Percentiles rank a stretch among this genome's conserved stretches.
These are phyloP conservation scores for Oncopodura yosiiana DNA, from an alignment of 1,140 invertebrate species.

Conservation along the genomic window DNA sequence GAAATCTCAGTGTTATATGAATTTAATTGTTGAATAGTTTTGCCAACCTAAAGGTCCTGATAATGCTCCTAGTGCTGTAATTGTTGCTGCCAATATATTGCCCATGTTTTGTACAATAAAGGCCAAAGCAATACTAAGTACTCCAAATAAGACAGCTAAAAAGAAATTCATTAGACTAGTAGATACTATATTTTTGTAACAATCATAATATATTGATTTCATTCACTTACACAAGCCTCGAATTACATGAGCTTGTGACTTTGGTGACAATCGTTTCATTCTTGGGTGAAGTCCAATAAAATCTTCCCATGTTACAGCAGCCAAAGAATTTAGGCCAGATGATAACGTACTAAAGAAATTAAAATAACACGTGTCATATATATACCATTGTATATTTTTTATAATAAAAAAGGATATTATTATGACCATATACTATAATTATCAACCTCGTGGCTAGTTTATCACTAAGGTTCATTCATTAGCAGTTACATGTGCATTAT, in stretches of 20 bases:
- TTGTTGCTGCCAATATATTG: constrained; percentile 38
- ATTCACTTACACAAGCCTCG: constrained; percentile 25
- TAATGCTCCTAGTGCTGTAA: constrained; percentile 43
- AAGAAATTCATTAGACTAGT: neutral
- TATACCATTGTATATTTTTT: no score
- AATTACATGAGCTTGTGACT: constrained; percentile 25
- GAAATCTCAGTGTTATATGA: no score
- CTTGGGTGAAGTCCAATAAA: constrained; percentile 37
- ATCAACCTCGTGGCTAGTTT: no score
- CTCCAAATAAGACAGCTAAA: constrained; percentile 33
- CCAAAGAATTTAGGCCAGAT: constrained; percentile 45
- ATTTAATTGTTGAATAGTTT: no score
- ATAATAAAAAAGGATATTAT: no score
- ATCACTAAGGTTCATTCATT: no score
- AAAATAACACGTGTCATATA: neutral
- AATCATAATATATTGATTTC: neutral
- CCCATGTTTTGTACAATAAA: constrained; percentile 35
- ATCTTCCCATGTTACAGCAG: constrained; percentile 46
- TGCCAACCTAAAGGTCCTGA: constrained; percentile 37
- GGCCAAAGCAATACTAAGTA: constrained; percentile 29
- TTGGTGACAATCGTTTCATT: constrained; percentile 17
- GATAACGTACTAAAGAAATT: constrained; percentile 42
- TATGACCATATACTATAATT: no score
- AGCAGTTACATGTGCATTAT: no score
- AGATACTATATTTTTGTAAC: neutral